Percentiles rank a stretch among this genome's conserved stretches.
Conservation (phyloP, 2,113 vertebrate genomes). For the Petroica traversi region DNA sequence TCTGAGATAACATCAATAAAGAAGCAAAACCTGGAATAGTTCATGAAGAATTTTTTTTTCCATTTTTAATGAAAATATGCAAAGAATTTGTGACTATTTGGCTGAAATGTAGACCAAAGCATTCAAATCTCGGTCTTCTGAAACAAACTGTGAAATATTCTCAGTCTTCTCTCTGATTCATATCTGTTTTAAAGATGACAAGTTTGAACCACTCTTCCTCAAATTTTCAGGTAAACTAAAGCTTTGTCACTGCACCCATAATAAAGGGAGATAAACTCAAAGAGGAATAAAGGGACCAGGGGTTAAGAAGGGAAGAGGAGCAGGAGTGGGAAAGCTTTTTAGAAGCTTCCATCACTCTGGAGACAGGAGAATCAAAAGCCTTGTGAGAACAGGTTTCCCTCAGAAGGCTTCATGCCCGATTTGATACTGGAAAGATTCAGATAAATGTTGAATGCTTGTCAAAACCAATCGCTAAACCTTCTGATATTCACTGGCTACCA, state of each 20-base stretch:
- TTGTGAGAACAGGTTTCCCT: slow-evolving; percentile 47
- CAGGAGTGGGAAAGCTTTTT: background rate
- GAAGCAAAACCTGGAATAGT: background rate
- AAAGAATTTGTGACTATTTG: background rate
- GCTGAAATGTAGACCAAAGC: background rate
- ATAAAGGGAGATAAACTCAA: background rate
- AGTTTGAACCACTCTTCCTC: background rate
- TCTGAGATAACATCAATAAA: background rate
- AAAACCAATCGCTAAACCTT: slow-evolving; percentile 59
- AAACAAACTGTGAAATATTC: background rate
- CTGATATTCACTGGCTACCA: slow-evolving; percentile 52
- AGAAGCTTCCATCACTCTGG: background rate
- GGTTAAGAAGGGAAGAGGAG: background rate
- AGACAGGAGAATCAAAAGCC: slow-evolving; percentile 25
- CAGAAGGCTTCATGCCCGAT: slow-evolving; percentile 51
- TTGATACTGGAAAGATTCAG: slow-evolving; percentile 48
- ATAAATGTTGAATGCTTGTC: slow-evolving; percentile 67
- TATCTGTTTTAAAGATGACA: background rate
- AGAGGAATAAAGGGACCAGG: background rate
- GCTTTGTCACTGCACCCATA: background rate
- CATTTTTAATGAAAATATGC: background rate
- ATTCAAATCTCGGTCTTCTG: background rate
- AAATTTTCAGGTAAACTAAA: background rate
- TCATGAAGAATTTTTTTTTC: background rate
- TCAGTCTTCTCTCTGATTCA: background rate